Conservation (phyloP, 2,888 invertebrate genomes). For the Criorhina ranunculi region DNA sequence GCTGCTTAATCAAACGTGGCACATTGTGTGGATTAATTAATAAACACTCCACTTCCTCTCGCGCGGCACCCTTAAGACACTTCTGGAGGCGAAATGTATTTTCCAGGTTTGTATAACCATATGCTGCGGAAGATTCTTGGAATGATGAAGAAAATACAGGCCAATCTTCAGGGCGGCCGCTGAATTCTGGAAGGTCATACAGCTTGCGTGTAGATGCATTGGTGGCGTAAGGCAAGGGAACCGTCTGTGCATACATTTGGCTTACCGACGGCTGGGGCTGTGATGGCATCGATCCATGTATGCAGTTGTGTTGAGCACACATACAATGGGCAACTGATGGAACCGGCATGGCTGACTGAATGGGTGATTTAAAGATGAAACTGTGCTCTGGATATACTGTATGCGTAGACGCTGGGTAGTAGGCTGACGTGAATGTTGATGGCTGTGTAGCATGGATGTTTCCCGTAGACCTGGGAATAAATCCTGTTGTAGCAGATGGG, state of each 20-base stretch:
- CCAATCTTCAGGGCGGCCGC: not conserved
- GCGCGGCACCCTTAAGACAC: not conserved
- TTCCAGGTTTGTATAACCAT: constrained; percentile 12
- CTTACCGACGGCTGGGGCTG: not conserved
- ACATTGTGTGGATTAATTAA: constrained; percentile 10
- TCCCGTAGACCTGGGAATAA: not conserved
- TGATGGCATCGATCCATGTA: too few relatives aligned
- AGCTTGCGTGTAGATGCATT: not conserved
- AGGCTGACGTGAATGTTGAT: too few relatives aligned
- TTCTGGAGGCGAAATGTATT: constrained; percentile 16
- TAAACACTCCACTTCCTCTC: constrained; percentile 11
- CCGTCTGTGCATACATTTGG: not conserved
- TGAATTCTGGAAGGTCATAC: not conserved
- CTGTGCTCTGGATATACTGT: too few relatives aligned
- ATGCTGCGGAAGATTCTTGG: constrained; percentile 4
- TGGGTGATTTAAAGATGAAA: too few relatives aligned
- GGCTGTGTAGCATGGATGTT: not conserved
- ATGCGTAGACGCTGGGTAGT: too few relatives aligned
- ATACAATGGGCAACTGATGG: not conserved
- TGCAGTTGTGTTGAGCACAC: too few relatives aligned
- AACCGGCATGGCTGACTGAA: not conserved
- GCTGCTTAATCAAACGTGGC: not conserved
- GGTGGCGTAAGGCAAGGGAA: not conserved
- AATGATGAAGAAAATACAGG: constrained; percentile 1
- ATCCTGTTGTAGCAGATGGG: not conserved